Evolutionary conservation across 2,113 vertebrate genomes (phyloP), one percentile per base, ranked within the genome.

Genomic region (Tringa solitaria): DNA sequence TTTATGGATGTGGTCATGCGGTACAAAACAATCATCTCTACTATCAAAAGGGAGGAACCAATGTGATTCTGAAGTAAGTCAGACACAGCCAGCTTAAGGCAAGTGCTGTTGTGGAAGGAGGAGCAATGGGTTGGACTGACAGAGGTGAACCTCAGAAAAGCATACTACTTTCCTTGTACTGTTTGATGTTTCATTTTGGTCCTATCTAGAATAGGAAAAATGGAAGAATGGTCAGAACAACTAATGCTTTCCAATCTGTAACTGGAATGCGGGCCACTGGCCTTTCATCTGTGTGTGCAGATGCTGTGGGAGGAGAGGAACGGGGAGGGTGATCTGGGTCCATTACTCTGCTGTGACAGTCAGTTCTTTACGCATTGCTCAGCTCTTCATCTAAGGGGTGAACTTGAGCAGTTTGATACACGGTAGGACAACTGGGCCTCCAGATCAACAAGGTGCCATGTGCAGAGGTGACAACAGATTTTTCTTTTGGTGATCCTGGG

Each of bases 1-100:
- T 98, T 91, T 97, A 99, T 2, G 99, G 99, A 81, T 99, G 99
- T 6, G 99, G 99, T 14, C 99, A 99, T 37, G 82, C 97, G 0
- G 97, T 99, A 32, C 98, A 99, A 88, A 99, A 99, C 22, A 99
- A 98, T 28, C 98, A 98, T n/a, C 96, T 99, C 77, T 99, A 99
- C 95, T 99, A 99, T 64, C 99, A 99, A 77, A 98, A 99, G 41
- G 99, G 98, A 51, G 99, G 99, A 51, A 98, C 98, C 13, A 98
- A 98, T 87, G 98, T 90, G 89, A 98, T 99, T 33, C 98, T 97
- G 89, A 99, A 98, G 99, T 99, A 97, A 98, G 97, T 85, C 35
- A 21, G 30, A 54, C 20, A 11, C 3, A 76, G 22, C 1, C 69
- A 41, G 33, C n/a, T 41, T 41, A 27, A 50, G 33, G 53, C 32